Conservation (phyloP, 2,113 vertebrate genomes). For the Nettapus auritus region DNA sequence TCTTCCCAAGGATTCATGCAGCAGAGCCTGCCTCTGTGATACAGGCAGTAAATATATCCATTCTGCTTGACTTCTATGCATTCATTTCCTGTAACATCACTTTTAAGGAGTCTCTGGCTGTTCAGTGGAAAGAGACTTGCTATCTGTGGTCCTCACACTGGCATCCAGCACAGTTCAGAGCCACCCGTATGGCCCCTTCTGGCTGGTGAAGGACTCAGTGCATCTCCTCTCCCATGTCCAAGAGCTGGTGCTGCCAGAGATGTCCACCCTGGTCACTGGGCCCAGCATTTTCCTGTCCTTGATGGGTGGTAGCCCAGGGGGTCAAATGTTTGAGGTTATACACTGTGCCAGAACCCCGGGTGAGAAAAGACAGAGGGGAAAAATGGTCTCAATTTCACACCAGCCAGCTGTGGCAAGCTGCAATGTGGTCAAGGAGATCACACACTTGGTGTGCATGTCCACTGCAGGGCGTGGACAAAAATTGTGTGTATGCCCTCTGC, state of each 20-base stretch:
- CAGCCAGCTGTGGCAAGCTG: background rate
- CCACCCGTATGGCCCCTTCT: background rate
- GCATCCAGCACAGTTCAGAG: background rate
- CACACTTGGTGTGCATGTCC: background rate
- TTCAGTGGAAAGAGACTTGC: background rate
- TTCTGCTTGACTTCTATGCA: background rate
- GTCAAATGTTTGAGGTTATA: background rate
- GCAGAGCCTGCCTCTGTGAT: background rate
- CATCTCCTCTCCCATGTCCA: background rate
- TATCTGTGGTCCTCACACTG: background rate
- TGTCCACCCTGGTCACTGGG: too few species aligned
- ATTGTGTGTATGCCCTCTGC: rapidly evolving
- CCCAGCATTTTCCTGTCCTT: background rate
- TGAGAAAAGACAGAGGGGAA: background rate
- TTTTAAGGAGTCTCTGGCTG: slow-evolving; percentile 3
- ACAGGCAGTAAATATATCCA: background rate
- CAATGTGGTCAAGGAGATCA: background rate
- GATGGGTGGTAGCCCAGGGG: rapidly evolving
- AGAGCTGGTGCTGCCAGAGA: background rate
- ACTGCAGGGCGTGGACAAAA: background rate
- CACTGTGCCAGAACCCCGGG: background rate
- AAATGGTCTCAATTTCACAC: background rate
- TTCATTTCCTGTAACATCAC: background rate
- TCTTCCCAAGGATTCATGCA: background rate
- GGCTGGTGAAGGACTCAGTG: background rate